Evolutionary conservation across 2,113 vertebrate genomes (phyloP).

Genomic region (Corydoras maculifer): DNA sequence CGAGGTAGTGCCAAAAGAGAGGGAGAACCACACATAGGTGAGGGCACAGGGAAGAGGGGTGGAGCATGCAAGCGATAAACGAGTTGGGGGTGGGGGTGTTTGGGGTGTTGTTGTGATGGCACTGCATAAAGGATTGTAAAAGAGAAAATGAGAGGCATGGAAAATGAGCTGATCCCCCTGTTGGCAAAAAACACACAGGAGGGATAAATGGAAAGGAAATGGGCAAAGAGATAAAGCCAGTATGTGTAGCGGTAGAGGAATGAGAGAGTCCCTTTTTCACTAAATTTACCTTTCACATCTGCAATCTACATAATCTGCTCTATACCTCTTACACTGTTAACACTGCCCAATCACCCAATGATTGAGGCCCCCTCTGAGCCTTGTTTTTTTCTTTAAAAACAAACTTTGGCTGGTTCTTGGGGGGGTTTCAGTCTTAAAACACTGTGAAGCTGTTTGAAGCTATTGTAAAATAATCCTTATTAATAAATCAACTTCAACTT

Average conservation of each 20-base stretch:
- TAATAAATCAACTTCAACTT: too few relatives aligned
- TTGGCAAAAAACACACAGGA: conserved; percentile 11
- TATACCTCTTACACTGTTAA: too few relatives aligned
- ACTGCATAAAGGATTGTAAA: conserved; percentile 10
- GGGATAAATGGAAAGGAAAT: conserved; percentile 9
- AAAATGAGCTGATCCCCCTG: conserved; percentile 4
- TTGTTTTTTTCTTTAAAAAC: too few relatives aligned
- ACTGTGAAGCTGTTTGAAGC: too few relatives aligned
- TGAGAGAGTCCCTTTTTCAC: neutral
- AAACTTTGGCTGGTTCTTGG: too few relatives aligned
- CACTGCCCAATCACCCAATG: too few relatives aligned
- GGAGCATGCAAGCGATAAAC: conserved; percentile 16
- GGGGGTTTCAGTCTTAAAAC: too few relatives aligned
- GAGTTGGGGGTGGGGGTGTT: conserved; percentile 11
- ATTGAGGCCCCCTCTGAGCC: too few relatives aligned
- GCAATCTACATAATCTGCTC: too few relatives aligned
- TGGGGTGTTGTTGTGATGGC: neutral
- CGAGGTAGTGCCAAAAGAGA: conserved; percentile 48
- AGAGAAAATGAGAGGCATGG: conserved; percentile 21
- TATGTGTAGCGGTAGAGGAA: neutral
- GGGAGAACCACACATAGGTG: conserved; percentile 26
- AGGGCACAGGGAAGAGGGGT: conserved; percentile 26
- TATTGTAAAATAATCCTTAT: too few relatives aligned
- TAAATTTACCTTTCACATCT: too few relatives aligned
- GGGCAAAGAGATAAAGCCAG: neutral